Evolutionary conservation across 2,888 invertebrate genomes (phyloP).

Genomic region (Phalangium opilio): DNA sequence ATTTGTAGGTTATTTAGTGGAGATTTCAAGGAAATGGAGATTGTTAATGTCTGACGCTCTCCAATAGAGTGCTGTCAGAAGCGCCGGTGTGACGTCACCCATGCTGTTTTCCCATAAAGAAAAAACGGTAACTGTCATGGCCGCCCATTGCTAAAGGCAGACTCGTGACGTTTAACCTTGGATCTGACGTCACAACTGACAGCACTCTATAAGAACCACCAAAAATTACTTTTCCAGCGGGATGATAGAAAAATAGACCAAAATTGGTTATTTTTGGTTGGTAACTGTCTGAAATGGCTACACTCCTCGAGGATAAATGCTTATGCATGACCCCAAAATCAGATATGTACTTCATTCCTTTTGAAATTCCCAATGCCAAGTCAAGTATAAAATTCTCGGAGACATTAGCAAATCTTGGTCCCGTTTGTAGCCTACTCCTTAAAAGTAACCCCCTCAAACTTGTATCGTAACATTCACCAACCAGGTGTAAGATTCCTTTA

Average conservation of each 20-base stretch:
- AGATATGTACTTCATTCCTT: conserved; percentile 54
- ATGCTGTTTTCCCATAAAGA: no score
- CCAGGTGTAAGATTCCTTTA: conserved; percentile 51
- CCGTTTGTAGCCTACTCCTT: conserved; percentile 13
- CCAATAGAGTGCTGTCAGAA: no score
- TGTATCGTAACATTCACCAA: conserved; percentile 50
- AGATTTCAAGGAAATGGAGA: no score
- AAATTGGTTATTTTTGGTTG: conserved; percentile 57
- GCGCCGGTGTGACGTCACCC: no score
- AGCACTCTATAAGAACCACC: no score
- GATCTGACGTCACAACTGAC: no score
- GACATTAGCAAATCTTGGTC: conserved; percentile 9
- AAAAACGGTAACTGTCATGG: no score
- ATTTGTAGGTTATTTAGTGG: no score
- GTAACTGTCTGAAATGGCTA: conserved; percentile 47
- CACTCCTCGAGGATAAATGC: conserved; percentile 53
- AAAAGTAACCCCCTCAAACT: conserved; percentile 47
- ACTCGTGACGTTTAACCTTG: no score
- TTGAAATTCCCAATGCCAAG: conserved; percentile 48
- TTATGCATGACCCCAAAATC: conserved; percentile 45
- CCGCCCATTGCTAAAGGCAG: no score
- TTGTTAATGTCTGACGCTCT: no score
- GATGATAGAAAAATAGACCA: conserved; percentile 51
- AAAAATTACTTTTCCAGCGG: conserved; percentile 39
- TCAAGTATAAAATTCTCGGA: conserved; percentile 45